Evolutionary conservation across 2,888 invertebrate species (phyloP).

Genomic region (Nemotelus nigrinus): DNA sequence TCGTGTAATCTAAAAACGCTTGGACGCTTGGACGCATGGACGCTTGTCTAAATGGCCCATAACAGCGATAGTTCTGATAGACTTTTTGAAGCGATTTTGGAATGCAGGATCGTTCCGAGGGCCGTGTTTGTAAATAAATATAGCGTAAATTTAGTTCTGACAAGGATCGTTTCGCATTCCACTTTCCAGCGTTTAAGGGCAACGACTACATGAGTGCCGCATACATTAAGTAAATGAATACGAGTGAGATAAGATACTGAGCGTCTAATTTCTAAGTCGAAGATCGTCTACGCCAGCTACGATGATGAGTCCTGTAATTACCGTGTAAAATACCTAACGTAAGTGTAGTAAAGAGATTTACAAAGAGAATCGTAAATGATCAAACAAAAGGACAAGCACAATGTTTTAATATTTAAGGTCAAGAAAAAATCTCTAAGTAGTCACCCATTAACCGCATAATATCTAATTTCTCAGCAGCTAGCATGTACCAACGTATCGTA

Average conservation of each 20-base stretch:
- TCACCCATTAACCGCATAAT: constrained; percentile 4
- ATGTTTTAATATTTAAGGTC: constrained; percentile 11
- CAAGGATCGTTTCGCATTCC: too few relatives aligned
- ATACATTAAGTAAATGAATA: constrained; percentile 44
- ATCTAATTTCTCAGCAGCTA: not conserved
- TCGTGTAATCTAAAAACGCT: too few relatives aligned
- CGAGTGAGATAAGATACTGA: constrained; percentile 47
- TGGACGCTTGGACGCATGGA: too few relatives aligned
- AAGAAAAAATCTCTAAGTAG: constrained; percentile 9
- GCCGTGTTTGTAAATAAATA: constrained; percentile 26
- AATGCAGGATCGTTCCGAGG: not conserved
- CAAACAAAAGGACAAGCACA: not conserved
- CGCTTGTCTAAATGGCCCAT: too few relatives aligned
- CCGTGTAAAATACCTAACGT: constrained; percentile 27
- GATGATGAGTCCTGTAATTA: constrained; percentile 33
- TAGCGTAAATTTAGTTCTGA: not conserved
- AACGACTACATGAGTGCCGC: not conserved
- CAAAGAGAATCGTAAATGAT: constrained; percentile 6
- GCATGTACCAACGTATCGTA: constrained; percentile 2
- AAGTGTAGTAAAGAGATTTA: constrained; percentile 27
- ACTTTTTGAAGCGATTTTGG: not conserved
- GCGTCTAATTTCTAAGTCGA: constrained; percentile 38
- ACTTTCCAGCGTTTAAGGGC: too few relatives aligned
- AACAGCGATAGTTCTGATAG: not conserved
- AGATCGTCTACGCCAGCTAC: constrained; percentile 27